Base-by-base conservation (phyloP, 2,113 vertebrate species). In the Bubo blakistoni region DNA sequence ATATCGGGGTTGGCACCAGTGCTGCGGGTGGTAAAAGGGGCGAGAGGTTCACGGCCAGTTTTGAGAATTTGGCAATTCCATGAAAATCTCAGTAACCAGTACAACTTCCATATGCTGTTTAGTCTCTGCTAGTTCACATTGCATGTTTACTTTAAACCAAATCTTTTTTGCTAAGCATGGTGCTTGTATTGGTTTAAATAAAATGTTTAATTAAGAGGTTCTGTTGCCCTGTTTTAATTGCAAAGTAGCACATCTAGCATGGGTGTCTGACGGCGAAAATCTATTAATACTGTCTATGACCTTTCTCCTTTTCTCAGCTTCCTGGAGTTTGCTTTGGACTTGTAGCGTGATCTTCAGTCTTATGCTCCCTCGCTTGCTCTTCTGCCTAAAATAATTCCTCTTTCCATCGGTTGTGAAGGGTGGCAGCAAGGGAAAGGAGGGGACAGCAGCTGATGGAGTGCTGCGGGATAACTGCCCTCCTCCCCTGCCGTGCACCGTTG, bases 111-210 rank as follows among this genome's bases (percentile, higher is more conserved):
- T 82, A 66, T 5, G 77, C 96, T 95, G 88, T 95, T 96, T 88
- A 95, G 97, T 97, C 94, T 98, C 97, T 97, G 95, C 96, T 96
- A 95, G 89, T 95, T 97, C 95, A 97, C 92, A 54, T 24, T 96
- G 98, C 98, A 98, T 98, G 98, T 98, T 98, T 97, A 97, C 92
- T 98, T 98, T 94, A 94, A 97, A 97, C 96, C 96, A 97, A 96
- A 96, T 96, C 89, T 97, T 90, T 97, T 95, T 98, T 96, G 97
- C 98, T 98, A 97, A 98, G 98, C 98, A 98, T 98, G 98, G 98
- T 98, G 98, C 98, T 98, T 98, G 97, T 98, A 97, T 96, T 97
- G 97, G 94, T 98, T 97, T 97, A 96, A 98, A 98, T 98, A 98
- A 98, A 98, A 97, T 80, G 92, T 98, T 98, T 98, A 96, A 97